These are phyloP conservation scores for Delichon dasypus DNA, from an alignment of 2,797 vertebrate genomes.

Conservation along the genomic window DNA sequence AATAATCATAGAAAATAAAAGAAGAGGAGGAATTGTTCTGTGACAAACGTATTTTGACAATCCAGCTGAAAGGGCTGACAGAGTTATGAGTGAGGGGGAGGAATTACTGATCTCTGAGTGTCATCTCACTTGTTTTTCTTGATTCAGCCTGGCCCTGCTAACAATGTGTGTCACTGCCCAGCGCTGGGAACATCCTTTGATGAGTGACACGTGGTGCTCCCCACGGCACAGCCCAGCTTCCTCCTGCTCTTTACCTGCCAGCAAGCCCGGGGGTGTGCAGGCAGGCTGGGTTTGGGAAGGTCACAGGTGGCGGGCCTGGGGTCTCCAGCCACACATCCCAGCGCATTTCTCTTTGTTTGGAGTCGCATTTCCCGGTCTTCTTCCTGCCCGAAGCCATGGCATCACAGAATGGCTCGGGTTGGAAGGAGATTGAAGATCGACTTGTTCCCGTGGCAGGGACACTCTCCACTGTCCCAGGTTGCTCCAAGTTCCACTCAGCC, in stretches of 20 bases:
- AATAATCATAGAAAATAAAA: neutral
- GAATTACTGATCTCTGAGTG: conserved; percentile 44
- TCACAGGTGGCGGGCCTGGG: rapidly evolving
- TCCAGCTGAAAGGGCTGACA: conserved; percentile 66
- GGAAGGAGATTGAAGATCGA: neutral
- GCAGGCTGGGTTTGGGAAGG: neutral
- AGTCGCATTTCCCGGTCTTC: neutral
- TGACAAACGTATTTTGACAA: conserved; percentile 74
- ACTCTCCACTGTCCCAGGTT: neutral
- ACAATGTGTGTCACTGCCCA: conserved; percentile 71
- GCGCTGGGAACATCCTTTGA: conserved; percentile 51
- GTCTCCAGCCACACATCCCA: neutral
- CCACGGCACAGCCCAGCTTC: conserved; percentile 1
- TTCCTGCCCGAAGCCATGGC: neutral
- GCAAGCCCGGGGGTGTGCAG: neutral
- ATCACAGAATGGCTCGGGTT: neutral
- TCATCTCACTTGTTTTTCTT: conserved; percentile 65
- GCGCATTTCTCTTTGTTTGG: neutral
- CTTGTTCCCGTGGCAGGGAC: neutral
- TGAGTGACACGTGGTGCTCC: neutral
- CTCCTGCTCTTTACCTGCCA: conserved; percentile 43
- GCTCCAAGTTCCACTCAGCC: neutral
- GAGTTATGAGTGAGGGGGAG: conserved; percentile 66
- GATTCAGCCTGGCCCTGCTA: conserved; percentile 43
- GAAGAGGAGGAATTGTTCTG: conserved; percentile 46